Evolutionary conservation across 1,140 invertebrate genomes (phyloP).

Genomic region (Papilio helenus): DNA sequence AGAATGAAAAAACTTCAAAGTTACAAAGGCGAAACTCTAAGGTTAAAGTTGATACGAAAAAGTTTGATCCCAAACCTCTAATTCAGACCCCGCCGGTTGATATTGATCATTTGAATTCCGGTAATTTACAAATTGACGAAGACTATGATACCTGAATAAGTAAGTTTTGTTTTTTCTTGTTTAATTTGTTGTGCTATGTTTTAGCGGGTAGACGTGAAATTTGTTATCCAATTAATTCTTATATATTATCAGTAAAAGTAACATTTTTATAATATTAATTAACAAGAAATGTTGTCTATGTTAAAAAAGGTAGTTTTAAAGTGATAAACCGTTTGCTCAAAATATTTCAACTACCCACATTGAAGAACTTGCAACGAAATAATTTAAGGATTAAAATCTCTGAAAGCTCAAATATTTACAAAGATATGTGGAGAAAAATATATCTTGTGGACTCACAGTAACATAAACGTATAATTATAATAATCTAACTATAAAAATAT

Average conservation of each 20-base stretch:
- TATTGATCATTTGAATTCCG: conserved; percentile 69
- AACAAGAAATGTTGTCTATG: neutral
- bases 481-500: neutral
- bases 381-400: neutral
- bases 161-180: conserved; percentile 58
- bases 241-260: neutral
- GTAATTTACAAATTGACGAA: conserved; percentile 76
- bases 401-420: neutral
- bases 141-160: conserved; percentile 79
- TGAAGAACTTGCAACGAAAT: conserved; percentile 1
- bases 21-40: conserved; percentile 68
- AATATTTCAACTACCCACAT: neutral
- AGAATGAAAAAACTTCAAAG: conserved; percentile 55
- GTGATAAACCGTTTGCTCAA: conserved; percentile 24
- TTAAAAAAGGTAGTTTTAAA: conserved; percentile 1
- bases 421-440: neutral
- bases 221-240: conserved; percentile 53
- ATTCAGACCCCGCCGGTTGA: conserved; percentile 49
- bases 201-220: conserved; percentile 49
- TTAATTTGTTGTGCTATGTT: conserved; percentile 57
- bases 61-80: conserved; percentile 52
- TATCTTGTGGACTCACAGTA: neutral
- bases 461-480: neutral
- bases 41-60: conserved; percentile 57
- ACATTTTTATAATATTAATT: neutral